Evolutionary conservation across 2,113 vertebrate species (phyloP).

Genomic region (Bambusicola thoracicus): DNA sequence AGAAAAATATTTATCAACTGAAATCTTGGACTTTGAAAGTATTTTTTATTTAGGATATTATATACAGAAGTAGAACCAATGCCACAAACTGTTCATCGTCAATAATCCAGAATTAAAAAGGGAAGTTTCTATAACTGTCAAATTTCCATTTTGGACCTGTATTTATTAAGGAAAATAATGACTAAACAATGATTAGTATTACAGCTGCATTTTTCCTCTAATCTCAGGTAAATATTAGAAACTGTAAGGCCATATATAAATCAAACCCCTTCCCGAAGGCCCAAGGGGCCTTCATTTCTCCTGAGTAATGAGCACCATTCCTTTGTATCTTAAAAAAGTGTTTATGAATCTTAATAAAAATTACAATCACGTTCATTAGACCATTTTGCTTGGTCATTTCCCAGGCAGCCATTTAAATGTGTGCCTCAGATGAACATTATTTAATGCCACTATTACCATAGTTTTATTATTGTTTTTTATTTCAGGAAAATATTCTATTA

Average conservation of each 20-base stretch:
- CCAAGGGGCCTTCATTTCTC: neutral
- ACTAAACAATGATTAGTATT: neutral
- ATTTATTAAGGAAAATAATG: slow-evolving; percentile 28
- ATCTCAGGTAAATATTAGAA: slow-evolving; percentile 33
- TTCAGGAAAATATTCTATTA: slow-evolving; percentile 12
- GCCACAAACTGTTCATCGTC: neutral
- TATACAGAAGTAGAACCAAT: neutral
- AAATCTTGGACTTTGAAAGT: neutral
- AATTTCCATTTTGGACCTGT: neutral
- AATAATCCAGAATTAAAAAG: neutral
- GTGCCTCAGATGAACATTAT: neutral
- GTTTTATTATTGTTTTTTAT: neutral
- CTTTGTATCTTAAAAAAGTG: neutral
- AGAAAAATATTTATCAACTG: neutral
- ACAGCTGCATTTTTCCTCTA: neutral
- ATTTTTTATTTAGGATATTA: neutral
- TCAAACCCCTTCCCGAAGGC: slow-evolving; percentile 10
- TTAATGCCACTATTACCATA: neutral
- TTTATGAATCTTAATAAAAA: slow-evolving; percentile 33
- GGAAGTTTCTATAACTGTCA: slow-evolving; percentile 10
- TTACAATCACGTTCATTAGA: neutral
- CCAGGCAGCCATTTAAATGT: slow-evolving; percentile 3
- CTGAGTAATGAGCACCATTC: slow-evolving; percentile 15
- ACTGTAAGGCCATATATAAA: slow-evolving; percentile 10
- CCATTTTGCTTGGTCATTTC: slow-evolving; percentile 6